A percentile compares a stretch with the other conserved stretches of the same genome.
phyloP scores from a whole-genome alignment of 2,888 invertebrate genomes.

The Sinotaia quadrata region DNA sequence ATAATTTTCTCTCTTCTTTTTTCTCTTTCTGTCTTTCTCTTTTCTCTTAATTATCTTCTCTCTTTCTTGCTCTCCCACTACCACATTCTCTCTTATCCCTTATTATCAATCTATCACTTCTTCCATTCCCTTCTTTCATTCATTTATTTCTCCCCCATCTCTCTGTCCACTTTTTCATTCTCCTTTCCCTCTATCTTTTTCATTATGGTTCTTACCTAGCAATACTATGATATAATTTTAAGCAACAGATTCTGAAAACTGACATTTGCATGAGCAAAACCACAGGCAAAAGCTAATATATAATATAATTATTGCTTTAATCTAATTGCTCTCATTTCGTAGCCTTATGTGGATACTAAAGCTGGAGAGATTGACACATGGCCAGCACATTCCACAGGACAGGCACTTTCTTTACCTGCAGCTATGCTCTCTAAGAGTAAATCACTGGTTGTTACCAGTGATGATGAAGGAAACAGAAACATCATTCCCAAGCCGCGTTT shows the following conservation, averaged over 20 bases:
- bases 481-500: conserved; percentile 70
- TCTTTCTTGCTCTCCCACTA: too few relatives aligned
- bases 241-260: too few relatives aligned
- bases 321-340: conserved; percentile 18
- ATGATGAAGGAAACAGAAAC: conserved; percentile 64
- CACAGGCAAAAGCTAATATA: too few relatives aligned
- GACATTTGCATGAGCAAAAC: too few relatives aligned
- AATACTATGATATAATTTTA: not conserved
- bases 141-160: too few relatives aligned
- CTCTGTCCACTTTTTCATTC: too few relatives aligned
- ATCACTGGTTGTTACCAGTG: conserved; percentile 63
- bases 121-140: too few relatives aligned
- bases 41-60: not conserved
- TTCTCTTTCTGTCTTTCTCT: not conserved
- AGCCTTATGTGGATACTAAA: conserved; percentile 68
- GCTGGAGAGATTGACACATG: conserved; percentile 70
- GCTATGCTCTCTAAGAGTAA: conserved; percentile 67
- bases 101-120: too few relatives aligned
- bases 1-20: not conserved
- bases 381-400: conserved; percentile 72
- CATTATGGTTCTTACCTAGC: not conserved
- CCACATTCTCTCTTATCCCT: too few relatives aligned
- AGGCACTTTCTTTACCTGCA: conserved; percentile 54
- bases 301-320: too few relatives aligned
- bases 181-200: not conserved